These are phyloP conservation scores for Stercorarius parasiticus DNA, from an alignment of 2,113 vertebrate species.

Conservation along the genomic window DNA sequence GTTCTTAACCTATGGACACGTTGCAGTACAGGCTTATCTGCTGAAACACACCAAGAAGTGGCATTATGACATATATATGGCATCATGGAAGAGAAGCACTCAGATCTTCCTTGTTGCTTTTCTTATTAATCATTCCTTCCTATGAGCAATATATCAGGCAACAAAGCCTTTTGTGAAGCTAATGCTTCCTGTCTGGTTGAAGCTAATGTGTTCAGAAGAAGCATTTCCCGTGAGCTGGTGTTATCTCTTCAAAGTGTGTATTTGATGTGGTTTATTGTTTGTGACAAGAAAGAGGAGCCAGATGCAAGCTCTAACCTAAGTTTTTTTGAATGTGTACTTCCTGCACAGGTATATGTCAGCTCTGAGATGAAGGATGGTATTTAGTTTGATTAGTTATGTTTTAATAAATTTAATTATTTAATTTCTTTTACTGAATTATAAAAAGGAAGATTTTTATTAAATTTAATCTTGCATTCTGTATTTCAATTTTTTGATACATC, in stretches of 20 bases:
- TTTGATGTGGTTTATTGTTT: background rate
- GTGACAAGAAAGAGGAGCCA: background rate
- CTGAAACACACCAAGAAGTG: background rate
- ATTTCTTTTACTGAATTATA: background rate
- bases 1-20: background rate
- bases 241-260: background rate
- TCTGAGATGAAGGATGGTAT: background rate
- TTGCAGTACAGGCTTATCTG: background rate
- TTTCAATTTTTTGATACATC: background rate
- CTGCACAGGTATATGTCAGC: background rate
- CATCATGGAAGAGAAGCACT: background rate
- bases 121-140: background rate
- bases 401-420: background rate
- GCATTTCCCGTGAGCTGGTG: background rate
- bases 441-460: background rate
- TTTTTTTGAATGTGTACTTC: background rate
- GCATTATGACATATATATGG: no score
- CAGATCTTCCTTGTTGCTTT: background rate
- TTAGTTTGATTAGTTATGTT: background rate
- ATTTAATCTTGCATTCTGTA: background rate
- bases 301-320: background rate
- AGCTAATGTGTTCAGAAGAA: background rate
- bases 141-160: background rate
- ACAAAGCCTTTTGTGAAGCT: background rate
- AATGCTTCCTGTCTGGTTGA: background rate